Evolutionary conservation across 2,888 invertebrate species (phyloP), one percentile per base, ranked within the genome.

Genomic region (Trissolcus brochymenae): DNA sequence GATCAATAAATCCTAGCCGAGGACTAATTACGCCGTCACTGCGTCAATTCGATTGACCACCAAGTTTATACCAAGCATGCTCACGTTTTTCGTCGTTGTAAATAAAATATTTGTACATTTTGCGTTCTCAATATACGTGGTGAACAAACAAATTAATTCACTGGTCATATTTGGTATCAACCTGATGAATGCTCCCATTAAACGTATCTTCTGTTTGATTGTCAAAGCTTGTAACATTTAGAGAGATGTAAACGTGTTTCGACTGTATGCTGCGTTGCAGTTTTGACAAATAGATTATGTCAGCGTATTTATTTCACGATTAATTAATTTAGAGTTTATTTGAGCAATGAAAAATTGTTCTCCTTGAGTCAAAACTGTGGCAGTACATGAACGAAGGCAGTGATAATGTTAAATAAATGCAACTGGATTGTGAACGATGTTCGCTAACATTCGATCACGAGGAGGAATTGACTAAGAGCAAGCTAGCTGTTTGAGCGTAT

Each of bases 381-480:
- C 46, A 46, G 46, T 46, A 25, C 25, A 16, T 17, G 17, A 61
- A 59, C 14, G 29, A 62, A 49, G 43, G 16, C 4, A 51, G 46
- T 0, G 19, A 19, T 16, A 55, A 55, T 25, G 19, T 56, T 51
- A 56, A 51, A 62, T 46, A 21, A 49, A 59, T 35, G 17, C 21
- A 59, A 53, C 25, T 29, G 49, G 49, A 57, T 46, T 46, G 19
- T 19, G 35, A 43, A 50, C 21, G 16, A 53, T 19, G 54, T 54
- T 55, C 21, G 25, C 29, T 46, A 29, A 71, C 17, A 25, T 46
- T 13, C 17, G 17, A 59, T 66, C 57, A 46, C 56, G 49, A 61
- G 19, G 46, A 76, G 76, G 76, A 76, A 76, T 76, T 76, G 76
- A 70, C 19, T 64, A 59, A 64, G 53, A 4, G 56, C 50, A 43